A percentile compares a stretch with the other conserved stretches of the same genome.
Evolutionary conservation across 1,140 invertebrate species (phyloP).

Genomic region (Drosophila kepulauana): DNA sequence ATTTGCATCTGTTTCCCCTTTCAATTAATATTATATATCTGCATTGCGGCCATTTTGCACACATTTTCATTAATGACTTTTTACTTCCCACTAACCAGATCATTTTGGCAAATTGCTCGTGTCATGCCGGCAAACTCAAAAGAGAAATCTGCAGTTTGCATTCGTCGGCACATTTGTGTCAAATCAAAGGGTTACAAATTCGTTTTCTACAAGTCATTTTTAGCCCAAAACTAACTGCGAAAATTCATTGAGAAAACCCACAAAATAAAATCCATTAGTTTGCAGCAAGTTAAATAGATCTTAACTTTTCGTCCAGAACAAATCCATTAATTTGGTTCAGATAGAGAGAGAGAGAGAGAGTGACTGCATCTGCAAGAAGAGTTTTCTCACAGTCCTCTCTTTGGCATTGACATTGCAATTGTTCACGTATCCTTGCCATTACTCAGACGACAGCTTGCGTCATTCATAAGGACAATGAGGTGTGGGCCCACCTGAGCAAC

Average conservation of each 20-base stretch:
- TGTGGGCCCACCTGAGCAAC: conserved; percentile 60
- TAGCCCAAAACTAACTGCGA: conserved; percentile 39
- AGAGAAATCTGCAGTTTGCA: conserved; percentile 42
- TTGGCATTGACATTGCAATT: conserved; percentile 46
- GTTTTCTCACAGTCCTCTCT: conserved; percentile 67
- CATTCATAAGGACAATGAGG: conserved; percentile 73
- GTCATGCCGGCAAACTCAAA: conserved; percentile 69
- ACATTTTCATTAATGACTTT: conserved; percentile 34
- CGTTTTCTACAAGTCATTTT: conserved; percentile 67
- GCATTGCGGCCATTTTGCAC: conserved; percentile 15
- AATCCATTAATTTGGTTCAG: conserved; percentile 11
- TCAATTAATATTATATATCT: neutral
- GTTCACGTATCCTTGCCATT: conserved; percentile 68
- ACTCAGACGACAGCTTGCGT: conserved; percentile 74
- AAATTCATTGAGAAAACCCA: conserved; percentile 39
- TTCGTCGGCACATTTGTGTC: conserved; percentile 33
- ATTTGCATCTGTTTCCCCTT: neutral
- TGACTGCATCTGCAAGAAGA: conserved; percentile 3
- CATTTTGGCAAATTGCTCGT: conserved; percentile 38
- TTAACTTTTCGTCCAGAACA: neutral
- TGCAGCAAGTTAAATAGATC: conserved; percentile 8
- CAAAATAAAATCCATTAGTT: conserved; percentile 16
- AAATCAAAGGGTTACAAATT: conserved; percentile 63
- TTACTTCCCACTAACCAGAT: conserved; percentile 62
- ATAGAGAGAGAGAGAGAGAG: no score